Evolutionary conservation across 2,888 invertebrate species (phyloP), one percentile per base, ranked within the genome.

Genomic region (Tenthredo scrophulariae): DNA sequence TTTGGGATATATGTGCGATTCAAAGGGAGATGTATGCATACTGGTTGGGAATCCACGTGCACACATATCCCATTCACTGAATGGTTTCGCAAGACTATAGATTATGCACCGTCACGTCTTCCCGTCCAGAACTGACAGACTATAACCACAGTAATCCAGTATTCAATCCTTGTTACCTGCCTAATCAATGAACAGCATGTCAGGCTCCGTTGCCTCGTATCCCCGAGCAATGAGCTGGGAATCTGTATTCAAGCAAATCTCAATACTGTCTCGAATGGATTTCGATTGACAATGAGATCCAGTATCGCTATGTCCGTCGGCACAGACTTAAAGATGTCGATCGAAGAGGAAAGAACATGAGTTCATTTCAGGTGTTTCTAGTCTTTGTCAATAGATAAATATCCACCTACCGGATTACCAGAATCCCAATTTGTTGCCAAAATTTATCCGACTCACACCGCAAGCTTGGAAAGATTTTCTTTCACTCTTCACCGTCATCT

Each of bases 71-170:
- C 29, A 58, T 80, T 37, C 40, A 26, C 40, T 37, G 62, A 62
- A 54, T 77, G 40, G 54, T 37, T 40, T 62, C 37, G 58, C 50
- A 58, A 80, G 37, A 80, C 80, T 62, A 62, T 80, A 62, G 62
- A 80, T 80, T 85, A 86, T 86, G 86, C 85, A 67, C 46, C 67
- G 77, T 86, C 86, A 86, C 86, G 86, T 83, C 62, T 83, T 43
- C 82, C 75, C 84, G 74, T 85, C 83, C 84, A 67, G 50, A 79
- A 85, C 84, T 70, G 82, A 58, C 83, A 62, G 67, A n/a, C 74
- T 22, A 79, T 65, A 22, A 50, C 84, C 75, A 50, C 26, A 37
- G 70, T 84, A 80, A 86, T 85, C 84, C 82, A 65, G 58, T 85
- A 74, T 86, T 85, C 84, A 85, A 72, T 84, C 72, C 82, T 37